Base-by-base conservation (phyloP, 2,113 vertebrate genomes). In the Gymnogyps californianus region DNA sequence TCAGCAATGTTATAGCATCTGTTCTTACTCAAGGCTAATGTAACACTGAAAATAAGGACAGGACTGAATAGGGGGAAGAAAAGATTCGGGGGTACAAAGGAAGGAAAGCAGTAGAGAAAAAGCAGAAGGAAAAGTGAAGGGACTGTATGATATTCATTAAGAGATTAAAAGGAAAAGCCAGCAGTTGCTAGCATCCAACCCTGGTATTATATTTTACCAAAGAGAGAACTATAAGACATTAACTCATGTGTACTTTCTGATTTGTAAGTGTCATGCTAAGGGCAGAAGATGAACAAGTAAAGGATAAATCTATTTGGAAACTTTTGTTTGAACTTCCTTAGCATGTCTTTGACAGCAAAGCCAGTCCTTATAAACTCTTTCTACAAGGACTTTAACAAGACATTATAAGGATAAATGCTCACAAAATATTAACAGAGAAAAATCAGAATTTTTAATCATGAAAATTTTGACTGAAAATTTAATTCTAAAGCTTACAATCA, bases 231-330 rank as follows among this genome's bases (percentile, higher is more conserved):
- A 79, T 75, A 91, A 93, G 65, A 96, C 72, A 85, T 84, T 94
- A 94, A 83, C 47, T 90, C 5, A 3, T 93, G 87, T 94, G 92
- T 96, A 95, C 90, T 94, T 96, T 96, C 79, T 95, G 93, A 90
- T 96, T 95, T 94, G 32, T 86, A 92, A 92, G 92, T 95, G 90
- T 93, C 87, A 93, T 74, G 51, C 46, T 93, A 95, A 97, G 79
- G 93, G 93, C 76, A 94, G 92, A 93, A 93, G 59, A 96, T 86
- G 92, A 94, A 74, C 85, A 92, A 97, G 92, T 66, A 96, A 94
- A 94, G 90, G 90, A 97, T 96, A 93, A 92, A 94, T 94, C 94
- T 95, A 88, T 95, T 93, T 94, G 92, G 76, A 93, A 95, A 93
- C 55, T 95, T 93, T 44, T 90, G 51, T 95, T 96, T 96, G 92